Evolutionary conservation across 2,797 vertebrate genomes (phyloP).

Genomic region (Sebastolobus alascanus): DNA sequence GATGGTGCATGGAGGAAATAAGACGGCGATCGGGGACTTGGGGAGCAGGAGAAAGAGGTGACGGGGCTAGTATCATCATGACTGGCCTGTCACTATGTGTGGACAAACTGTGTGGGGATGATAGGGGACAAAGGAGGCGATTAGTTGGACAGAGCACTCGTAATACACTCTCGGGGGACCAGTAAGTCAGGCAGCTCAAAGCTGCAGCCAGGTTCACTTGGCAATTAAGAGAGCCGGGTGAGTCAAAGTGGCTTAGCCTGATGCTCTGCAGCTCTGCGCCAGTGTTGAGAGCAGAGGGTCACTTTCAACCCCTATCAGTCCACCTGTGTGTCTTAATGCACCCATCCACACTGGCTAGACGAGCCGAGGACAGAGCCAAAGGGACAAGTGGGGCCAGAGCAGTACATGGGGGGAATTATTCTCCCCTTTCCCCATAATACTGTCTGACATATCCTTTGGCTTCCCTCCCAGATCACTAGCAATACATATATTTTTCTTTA

Average conservation of each 20-base stretch:
- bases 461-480: constrained; percentile 76
- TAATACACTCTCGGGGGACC: constrained; percentile 79
- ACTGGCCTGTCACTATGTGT: constrained; percentile 63
- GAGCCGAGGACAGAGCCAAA: constrained; percentile 66
- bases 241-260: constrained; percentile 77
- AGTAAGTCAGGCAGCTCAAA: constrained; percentile 75
- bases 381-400: constrained; percentile 69
- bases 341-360: constrained; percentile 62
- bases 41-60: constrained; percentile 22
- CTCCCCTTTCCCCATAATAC: constrained; percentile 74
- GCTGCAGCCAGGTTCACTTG: constrained; percentile 76
- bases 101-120: constrained; percentile 75
- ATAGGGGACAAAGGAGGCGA: constrained; percentile 78
- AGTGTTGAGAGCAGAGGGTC: constrained; percentile 74
- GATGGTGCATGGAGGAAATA: constrained; percentile 21
- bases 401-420: constrained; percentile 73
- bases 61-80: constrained; percentile 41
- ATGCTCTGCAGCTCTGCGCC: constrained; percentile 67
- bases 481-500: constrained; percentile 82
- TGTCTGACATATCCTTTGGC: constrained; percentile 81
- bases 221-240: constrained; percentile 80
- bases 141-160: constrained; percentile 77
- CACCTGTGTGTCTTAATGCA: constrained; percentile 76
- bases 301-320: constrained; percentile 80
- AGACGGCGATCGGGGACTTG: constrained; percentile 2